Percentiles rank a stretch among this genome's conserved stretches.
Evolutionary conservation across 2,797 vertebrate genomes (phyloP).

Genomic region (Aselliscus stoliczkanus): DNA sequence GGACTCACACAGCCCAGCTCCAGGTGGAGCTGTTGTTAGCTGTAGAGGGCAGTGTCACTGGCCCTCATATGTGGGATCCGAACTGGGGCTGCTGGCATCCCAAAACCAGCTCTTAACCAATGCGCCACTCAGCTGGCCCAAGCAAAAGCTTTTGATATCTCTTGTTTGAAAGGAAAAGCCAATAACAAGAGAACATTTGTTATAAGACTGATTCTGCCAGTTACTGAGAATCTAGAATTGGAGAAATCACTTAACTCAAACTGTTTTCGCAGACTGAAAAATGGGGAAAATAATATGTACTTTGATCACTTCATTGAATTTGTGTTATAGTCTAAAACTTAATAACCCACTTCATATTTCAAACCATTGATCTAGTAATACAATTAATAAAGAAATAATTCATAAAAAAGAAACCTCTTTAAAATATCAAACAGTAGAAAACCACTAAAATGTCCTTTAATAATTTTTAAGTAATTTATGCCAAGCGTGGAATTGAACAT

Average conservation of each 20-base stretch:
- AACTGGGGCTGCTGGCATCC: too few species aligned
- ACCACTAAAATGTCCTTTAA: background rate
- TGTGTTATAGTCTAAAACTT: constrained; percentile 8
- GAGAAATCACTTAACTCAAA: background rate
- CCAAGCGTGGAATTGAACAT: background rate
- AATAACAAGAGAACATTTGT: background rate
- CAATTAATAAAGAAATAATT: background rate
- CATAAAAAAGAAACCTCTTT: background rate
- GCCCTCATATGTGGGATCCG: too few species aligned
- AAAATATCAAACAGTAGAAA: background rate
- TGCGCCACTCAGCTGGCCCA: too few species aligned
- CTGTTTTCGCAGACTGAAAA: background rate
- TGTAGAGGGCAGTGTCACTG: too few species aligned
- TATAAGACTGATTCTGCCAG: background rate
- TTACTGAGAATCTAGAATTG: background rate
- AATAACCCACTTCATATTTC: background rate
- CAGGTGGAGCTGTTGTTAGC: too few species aligned
- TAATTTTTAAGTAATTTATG: background rate
- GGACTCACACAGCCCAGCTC: too few species aligned
- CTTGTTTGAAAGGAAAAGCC: background rate
- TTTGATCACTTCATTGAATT: background rate
- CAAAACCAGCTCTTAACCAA: too few species aligned
- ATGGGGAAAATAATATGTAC: background rate
- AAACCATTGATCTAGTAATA: background rate
- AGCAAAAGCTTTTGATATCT: background rate